Conservation (phyloP, 2,113 vertebrate genomes). For the Herpetotheres cachinnans region DNA sequence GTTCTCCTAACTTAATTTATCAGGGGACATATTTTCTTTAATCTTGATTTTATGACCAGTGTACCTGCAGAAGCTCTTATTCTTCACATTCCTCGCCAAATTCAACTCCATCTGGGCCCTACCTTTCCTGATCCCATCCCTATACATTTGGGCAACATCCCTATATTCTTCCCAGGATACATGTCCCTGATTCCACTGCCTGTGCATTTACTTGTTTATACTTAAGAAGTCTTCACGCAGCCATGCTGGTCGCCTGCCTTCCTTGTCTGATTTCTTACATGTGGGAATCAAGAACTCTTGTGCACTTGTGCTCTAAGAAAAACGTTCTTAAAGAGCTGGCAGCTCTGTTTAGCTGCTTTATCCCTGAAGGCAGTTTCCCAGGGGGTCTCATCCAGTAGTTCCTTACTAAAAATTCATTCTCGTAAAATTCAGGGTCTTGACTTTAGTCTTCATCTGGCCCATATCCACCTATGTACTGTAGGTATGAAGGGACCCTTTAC, state of each 20-base stretch:
- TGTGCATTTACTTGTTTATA: not conserved
- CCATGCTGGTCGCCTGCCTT: not conserved
- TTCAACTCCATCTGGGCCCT: not conserved
- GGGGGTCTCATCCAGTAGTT: not conserved
- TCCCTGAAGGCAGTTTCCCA: not conserved
- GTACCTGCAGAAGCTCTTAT: not conserved
- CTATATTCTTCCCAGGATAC: not conserved
- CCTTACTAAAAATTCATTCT: not conserved
- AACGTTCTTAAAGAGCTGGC: not conserved
- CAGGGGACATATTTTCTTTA: not conserved
- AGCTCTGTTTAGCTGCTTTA: not conserved
- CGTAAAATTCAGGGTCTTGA: not conserved
- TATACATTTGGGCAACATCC: not conserved
- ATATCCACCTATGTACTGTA: not conserved
- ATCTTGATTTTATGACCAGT: not conserved
- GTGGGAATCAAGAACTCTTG: not conserved
- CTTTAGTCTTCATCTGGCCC: not conserved
- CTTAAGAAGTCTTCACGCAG: not conserved
- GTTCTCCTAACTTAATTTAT: not conserved
- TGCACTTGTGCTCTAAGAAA: not conserved
- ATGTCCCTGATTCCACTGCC: not conserved
- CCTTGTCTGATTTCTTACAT: not conserved
- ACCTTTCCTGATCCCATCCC: not conserved
- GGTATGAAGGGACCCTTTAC: not conserved
- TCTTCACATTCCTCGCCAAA: not conserved